Evolutionary conservation across 1,140 invertebrate genomes (phyloP).

Genomic region (Scaptodrosophila lebanonensis): DNA sequence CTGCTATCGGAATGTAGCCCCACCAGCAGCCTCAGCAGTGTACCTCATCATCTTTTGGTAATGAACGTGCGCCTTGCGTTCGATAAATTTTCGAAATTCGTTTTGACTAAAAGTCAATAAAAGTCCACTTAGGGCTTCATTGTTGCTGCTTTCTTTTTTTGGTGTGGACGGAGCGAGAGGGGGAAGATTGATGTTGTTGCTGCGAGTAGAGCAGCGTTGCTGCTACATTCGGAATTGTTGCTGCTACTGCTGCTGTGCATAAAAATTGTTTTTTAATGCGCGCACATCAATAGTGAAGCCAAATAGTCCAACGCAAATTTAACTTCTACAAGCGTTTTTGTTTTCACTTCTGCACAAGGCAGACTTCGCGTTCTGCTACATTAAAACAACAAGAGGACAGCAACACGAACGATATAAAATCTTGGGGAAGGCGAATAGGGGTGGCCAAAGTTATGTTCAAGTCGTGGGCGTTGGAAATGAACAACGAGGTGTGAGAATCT

Average conservation of each 20-base stretch:
- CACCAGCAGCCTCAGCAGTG: neutral
- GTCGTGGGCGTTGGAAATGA: too few species aligned
- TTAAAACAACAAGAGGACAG: constrained; percentile 13
- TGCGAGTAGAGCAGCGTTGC: constrained; percentile 19
- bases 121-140: constrained; percentile 73
- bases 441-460: too few species aligned
- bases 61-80: constrained; percentile 61
- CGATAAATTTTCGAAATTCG: constrained; percentile 73
- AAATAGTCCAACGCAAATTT: constrained; percentile 69
- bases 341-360: constrained; percentile 44
- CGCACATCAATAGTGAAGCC: constrained; percentile 69
- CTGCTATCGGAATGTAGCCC: constrained; percentile 7
- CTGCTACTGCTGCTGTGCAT: constrained; percentile 40
- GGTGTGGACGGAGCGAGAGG: constrained; percentile 5
- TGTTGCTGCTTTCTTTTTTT: constrained; percentile 46
- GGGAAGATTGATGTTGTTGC: too few species aligned
- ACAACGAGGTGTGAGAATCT: too few species aligned
- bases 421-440: too few species aligned
- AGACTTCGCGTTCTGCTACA: constrained; percentile 25
- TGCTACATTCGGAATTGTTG: constrained; percentile 13
- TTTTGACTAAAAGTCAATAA: constrained; percentile 74
- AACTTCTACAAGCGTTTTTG: constrained; percentile 61
- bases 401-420: neutral
- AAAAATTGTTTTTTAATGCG: constrained; percentile 74
- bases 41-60: constrained; percentile 40